These are phyloP conservation scores for Erpobdella octoculata DNA, from an alignment of 2,888 invertebrate genomes.

Conservation along the genomic window DNA sequence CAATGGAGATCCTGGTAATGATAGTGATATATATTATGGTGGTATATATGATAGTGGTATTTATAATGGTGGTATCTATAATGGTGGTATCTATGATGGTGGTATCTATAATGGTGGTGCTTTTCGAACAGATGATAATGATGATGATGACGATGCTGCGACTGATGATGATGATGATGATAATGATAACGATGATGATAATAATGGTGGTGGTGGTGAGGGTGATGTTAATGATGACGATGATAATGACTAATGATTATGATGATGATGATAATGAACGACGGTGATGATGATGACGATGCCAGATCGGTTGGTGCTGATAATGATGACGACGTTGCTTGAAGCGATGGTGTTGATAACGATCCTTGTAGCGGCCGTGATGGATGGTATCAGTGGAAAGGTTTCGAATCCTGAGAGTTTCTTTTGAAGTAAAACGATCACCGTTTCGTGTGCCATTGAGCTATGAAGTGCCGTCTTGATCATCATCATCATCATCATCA, in stretches of 20 bases:
- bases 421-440: no score
- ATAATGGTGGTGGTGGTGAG: background rate
- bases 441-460: no score
- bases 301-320: no score
- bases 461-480: no score
- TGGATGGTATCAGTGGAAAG: no score
- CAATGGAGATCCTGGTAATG: slow-evolving; percentile 18
- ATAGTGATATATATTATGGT: background rate
- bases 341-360: no score
- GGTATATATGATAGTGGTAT: background rate
- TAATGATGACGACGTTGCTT: no score
- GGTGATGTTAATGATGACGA: background rate
- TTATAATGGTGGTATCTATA: background rate
- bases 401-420: no score
- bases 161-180: background rate
- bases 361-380: no score
- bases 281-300: no score
- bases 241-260: slow-evolving; percentile 58
- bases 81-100: background rate
- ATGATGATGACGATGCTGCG: background rate
- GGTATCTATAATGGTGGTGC: background rate
- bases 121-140: background rate
- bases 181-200: background rate
- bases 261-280: no score
- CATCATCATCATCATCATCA: slow-evolving; percentile 16